Percentiles rank a stretch among this genome's conserved stretches.
Conservation (phyloP, 2,888 invertebrate species). For the Junonia oenone region DNA sequence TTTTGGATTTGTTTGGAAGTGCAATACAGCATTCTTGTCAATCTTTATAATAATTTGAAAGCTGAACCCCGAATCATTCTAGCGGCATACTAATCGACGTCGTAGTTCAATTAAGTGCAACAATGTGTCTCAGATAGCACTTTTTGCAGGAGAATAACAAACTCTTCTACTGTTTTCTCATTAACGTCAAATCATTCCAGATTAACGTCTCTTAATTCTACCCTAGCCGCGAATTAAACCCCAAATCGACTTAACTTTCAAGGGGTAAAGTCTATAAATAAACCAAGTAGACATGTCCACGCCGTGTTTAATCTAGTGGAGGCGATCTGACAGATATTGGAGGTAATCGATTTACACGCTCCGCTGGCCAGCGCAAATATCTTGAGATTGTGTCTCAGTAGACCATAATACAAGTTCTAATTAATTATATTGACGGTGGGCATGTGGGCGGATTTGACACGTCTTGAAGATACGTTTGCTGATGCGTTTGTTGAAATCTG, state of each 20-base stretch:
- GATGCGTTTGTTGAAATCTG: too few species aligned
- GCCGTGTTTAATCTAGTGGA: slow-evolving; percentile 20
- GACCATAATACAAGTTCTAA: not conserved
- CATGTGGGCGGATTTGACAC: not conserved
- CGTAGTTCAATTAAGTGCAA: too few species aligned
- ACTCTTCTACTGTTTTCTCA: too few species aligned
- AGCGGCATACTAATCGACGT: too few species aligned
- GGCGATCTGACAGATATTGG: slow-evolving; percentile 20
- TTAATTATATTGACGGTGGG: not conserved
- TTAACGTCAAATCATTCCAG: not conserved
- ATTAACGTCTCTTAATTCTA: not conserved
- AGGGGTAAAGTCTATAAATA: slow-evolving; percentile 9
- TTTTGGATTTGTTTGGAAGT: too few species aligned
- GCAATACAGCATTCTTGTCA: too few species aligned
- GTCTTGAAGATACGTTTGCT: not conserved
- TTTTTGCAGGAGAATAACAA: too few species aligned
- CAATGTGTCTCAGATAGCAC: too few species aligned
- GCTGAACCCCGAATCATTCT: too few species aligned
- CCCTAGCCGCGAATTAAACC: not conserved
- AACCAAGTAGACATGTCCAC: slow-evolving; percentile 3
- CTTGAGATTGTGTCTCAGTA: slow-evolving; percentile 13
- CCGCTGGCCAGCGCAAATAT: slow-evolving; percentile 20
- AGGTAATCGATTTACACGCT: slow-evolving; percentile 28
- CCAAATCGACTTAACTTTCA: not conserved
- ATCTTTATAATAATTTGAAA: too few species aligned